phyloP scores from a whole-genome alignment of 2,797 vertebrate species.

The Cryptoblepharus egeriae region DNA sequence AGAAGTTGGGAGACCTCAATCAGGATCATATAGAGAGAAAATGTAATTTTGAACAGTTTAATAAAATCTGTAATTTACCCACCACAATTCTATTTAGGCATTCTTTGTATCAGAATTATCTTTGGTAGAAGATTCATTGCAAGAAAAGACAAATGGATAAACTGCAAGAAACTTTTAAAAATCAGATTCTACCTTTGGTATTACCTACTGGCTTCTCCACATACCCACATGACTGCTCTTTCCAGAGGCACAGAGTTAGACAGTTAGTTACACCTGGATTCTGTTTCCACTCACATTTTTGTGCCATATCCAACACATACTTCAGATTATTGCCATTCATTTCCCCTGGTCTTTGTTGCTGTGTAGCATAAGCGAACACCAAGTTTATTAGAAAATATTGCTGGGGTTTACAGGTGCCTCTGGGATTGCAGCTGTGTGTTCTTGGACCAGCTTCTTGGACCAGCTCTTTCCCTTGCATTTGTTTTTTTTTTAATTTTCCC shows the following conservation, averaged over 20 bases:
- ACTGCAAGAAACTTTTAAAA: constrained; percentile 2
- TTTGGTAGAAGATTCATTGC: constrained; percentile 1
- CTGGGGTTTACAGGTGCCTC: neutral
- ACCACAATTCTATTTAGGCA: neutral
- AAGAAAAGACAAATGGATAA: neutral
- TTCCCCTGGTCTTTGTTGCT: constrained; percentile 19
- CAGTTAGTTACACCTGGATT: neutral
- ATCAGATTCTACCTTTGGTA: neutral
- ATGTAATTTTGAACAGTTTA: too few relatives aligned
- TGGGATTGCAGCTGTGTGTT: constrained; percentile 25
- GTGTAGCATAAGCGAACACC: constrained; percentile 30
- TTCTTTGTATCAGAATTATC: neutral
- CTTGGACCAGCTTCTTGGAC: neutral
- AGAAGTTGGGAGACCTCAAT: too few relatives aligned
- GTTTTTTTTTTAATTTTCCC: neutral
- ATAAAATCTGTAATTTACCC: neutral
- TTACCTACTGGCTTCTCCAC: neutral
- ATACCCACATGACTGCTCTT: neutral
- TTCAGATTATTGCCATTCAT: constrained; percentile 3
- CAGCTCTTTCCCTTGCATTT: constrained; percentile 3
- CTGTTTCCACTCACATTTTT: neutral
- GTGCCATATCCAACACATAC: neutral
- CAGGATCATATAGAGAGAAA: too few relatives aligned
- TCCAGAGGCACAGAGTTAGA: neutral
- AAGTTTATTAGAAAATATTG: constrained; percentile 41